Evolutionary conservation across 2,113 vertebrate species (phyloP).

Genomic region (Pogonocichla stellata): DNA sequence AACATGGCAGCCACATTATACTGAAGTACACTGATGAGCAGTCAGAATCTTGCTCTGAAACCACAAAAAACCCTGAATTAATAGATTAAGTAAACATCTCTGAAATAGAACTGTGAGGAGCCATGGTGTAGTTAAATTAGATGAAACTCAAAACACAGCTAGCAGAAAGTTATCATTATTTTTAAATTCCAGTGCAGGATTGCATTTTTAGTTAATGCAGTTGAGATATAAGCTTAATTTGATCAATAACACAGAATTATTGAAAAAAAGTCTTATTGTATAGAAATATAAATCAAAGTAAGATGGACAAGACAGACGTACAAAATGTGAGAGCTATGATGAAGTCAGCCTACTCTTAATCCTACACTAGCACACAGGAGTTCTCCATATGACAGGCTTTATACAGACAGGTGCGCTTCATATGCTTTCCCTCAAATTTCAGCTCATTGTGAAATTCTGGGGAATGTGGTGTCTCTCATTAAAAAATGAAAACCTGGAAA

Average conservation of each 20-base stretch:
- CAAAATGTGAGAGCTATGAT: neutral
- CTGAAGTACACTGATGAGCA: neutral
- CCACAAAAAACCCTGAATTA: neutral
- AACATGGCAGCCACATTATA: neutral
- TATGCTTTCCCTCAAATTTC: neutral
- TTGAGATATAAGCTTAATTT: neutral
- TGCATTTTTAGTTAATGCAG: neutral
- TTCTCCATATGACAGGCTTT: rapidly evolving
- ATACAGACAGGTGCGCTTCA: neutral
- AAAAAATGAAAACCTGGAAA: neutral
- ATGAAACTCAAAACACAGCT: neutral
- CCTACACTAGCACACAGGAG: neutral
- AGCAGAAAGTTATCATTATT: neutral
- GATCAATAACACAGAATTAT: neutral
- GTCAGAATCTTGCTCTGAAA: neutral
- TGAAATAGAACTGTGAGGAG: neutral
- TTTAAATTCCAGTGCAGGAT: neutral
- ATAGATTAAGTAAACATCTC: neutral
- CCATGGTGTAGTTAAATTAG: neutral
- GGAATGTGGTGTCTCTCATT: neutral
- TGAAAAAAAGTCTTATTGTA: neutral
- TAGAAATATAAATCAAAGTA: neutral
- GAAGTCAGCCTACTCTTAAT: neutral
- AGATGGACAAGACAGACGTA: neutral
- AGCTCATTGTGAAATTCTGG: neutral